Conservation (phyloP, 2,888 invertebrate genomes). For the Rotaria magnacalcarata region DNA sequence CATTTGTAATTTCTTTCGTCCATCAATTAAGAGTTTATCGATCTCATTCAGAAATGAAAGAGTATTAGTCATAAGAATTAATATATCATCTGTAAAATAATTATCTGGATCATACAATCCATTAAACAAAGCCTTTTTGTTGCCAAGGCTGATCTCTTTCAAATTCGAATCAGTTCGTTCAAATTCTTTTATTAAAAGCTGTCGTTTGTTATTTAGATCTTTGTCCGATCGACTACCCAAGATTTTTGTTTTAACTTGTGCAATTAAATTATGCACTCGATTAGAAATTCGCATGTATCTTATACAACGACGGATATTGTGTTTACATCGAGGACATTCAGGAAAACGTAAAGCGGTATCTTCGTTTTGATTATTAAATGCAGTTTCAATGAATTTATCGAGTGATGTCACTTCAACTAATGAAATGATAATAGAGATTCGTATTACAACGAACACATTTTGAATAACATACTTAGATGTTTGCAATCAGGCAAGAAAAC, state of each 20-base stretch:
- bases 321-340: conserved; percentile 65
- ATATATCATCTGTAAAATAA: not conserved
- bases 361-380: conserved; percentile 15
- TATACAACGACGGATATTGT: conserved; percentile 64
- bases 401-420: conserved; percentile 56
- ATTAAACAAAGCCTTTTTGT: not conserved
- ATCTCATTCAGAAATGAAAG: not conserved
- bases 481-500: conserved; percentile 54
- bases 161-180: not conserved
- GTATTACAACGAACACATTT: too few species aligned
- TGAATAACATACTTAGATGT: conserved; percentile 48
- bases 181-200: not conserved
- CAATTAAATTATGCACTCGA: not conserved
- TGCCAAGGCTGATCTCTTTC: not conserved
- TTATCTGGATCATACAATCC: not conserved
- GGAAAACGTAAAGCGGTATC: conserved; percentile 53
- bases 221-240: not conserved
- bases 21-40: not conserved
- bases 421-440: not conserved
- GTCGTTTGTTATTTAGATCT: not conserved
- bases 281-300: conserved; percentile 65
- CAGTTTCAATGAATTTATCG: conserved; percentile 53
- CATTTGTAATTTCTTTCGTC: not conserved
- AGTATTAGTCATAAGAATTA: not conserved
- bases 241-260: not conserved